Evolutionary conservation across 2,797 vertebrate species (phyloP).

Genomic region (Thunnus albacares): DNA sequence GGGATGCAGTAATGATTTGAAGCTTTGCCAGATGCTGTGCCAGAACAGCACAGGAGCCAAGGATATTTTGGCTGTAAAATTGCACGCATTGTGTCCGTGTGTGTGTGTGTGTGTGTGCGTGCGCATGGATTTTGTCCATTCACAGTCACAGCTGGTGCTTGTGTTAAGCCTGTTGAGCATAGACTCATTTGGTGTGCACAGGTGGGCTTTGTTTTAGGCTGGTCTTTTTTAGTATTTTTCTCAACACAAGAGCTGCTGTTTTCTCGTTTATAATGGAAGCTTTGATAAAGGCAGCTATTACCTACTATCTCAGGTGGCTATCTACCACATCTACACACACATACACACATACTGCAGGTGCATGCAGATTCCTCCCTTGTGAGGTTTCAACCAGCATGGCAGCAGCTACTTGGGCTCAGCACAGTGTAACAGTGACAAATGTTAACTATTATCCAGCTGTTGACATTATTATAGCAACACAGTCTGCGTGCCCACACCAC

Average conservation of each 20-base stretch:
- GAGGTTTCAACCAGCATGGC: slow-evolving; percentile 41
- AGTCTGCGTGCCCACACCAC: slow-evolving; percentile 25
- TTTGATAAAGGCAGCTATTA: slow-evolving; percentile 56
- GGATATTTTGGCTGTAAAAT: slow-evolving; percentile 61
- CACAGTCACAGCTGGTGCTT: slow-evolving; percentile 49
- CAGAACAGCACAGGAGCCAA: slow-evolving; percentile 43
- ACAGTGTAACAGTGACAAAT: slow-evolving; percentile 66
- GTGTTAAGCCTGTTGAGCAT: slow-evolving; percentile 55
- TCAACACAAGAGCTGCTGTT: slow-evolving; percentile 24
- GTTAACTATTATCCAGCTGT: slow-evolving; percentile 71
- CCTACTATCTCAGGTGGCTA: slow-evolving; percentile 43
- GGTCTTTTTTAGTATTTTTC: slow-evolving; percentile 14
- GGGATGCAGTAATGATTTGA: slow-evolving; percentile 64
- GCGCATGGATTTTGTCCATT: slow-evolving; percentile 13
- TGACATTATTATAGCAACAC: slow-evolving; percentile 55
- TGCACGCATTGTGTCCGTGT: slow-evolving; percentile 13
- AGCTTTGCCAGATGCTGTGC: slow-evolving; percentile 63
- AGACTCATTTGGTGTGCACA: slow-evolving; percentile 56
- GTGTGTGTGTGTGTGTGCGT: slow-evolving; percentile 15
- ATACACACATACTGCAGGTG: slow-evolving; percentile 43
- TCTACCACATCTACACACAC: slow-evolving; percentile 6
- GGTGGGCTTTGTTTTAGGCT: slow-evolving; percentile 44
- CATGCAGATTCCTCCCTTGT: slow-evolving; percentile 2
- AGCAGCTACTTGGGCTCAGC: slow-evolving; percentile 36
- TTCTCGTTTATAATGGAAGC: slow-evolving; percentile 49